Evolutionary conservation across 2,888 invertebrate genomes (phyloP), one percentile per base, ranked within the genome.

Genomic region (Tromatobia lineatoria): DNA sequence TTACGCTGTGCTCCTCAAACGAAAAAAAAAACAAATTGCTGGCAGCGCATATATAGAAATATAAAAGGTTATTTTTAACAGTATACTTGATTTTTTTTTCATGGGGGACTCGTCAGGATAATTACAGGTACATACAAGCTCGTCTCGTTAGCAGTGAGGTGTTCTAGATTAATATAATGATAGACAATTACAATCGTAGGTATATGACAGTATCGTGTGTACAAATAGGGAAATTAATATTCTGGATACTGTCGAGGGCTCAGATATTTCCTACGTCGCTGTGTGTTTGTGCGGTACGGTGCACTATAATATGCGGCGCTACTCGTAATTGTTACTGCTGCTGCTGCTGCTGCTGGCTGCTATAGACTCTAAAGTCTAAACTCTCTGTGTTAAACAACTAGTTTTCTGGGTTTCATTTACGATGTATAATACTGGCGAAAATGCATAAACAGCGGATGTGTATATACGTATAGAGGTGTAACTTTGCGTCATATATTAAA

Each of bases 41-140:
- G 7, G 0, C 8, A 38, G 8, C 10, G 38, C 10, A 38, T 2
- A 10, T 7, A 34, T 34, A 34, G 2, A 38, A 38, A 38, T 2
- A n/a, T n/a, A n/a, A n/a, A n/a, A n/a, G n/a, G n/a, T n/a, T n/a
- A n/a, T n/a, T n/a, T n/a, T n/a, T n/a, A n/a, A n/a, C n/a, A 10
- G 7, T 10, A 10, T 10, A 34, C 29, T 3, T 23, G 13, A 13
- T 59, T 29, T 29, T 29, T n/a, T 47, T 47, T 29, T 29, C n/a
- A 38, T 38, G 38, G 6, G 38, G 38, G 38, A 10, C 38, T 38
- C 38, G 34, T 64, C 34, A 13, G 57, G 13, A 42, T 38, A 67
- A 67, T 47, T 67, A 47, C 45, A 23, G 66, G 25, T 67, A 67
- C 66, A 67, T 45, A 45, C 42, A 67, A 67, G 66, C 66, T 67